A percentile compares a stretch with the other conserved stretches of the same genome.
These are phyloP conservation scores for Megaleporinus macrocephalus DNA, from an alignment of 2,113 vertebrate species.

Conservation along the genomic window DNA sequence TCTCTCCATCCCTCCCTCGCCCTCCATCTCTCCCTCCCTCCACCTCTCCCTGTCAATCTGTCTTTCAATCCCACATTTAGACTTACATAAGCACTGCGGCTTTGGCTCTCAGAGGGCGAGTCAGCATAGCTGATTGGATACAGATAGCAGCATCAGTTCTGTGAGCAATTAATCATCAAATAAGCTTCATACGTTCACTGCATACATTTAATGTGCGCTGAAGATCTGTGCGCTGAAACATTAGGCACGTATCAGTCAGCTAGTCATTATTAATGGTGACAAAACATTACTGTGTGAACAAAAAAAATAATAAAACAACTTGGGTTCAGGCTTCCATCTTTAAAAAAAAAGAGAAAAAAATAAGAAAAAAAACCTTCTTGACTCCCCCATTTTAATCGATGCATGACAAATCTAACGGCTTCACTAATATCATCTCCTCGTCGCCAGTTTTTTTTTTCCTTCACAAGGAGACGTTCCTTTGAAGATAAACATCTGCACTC, in stretches of 20 bases:
- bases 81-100: neutral
- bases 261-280: conserved; percentile 32
- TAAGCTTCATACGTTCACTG: conserved; percentile 1
- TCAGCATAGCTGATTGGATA: conserved; percentile 12
- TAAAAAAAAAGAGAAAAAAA: neutral
- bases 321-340: neutral
- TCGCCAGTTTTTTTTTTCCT: conserved; percentile 23
- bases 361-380: neutral
- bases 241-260: conserved; percentile 14
- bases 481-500: conserved; percentile 54
- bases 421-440: conserved; percentile 39
- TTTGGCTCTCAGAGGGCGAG: neutral
- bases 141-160: conserved; percentile 14
- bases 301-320: conserved; percentile 37
- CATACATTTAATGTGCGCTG: conserved; percentile 1
- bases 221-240: conserved; percentile 7
- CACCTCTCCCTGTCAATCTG: neutral
- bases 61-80: conserved; percentile 28
- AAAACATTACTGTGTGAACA: conserved; percentile 21
- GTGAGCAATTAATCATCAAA: conserved; percentile 22
- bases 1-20: conserved; percentile 1
- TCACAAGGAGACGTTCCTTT: conserved; percentile 41
- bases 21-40: neutral
- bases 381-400: conserved; percentile 38
- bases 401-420: conserved; percentile 39